A percentile compares a stretch with the other conserved stretches of the same genome.
phyloP scores from a whole-genome alignment of 2,888 invertebrate genomes.

The Artemia sinica region DNA sequence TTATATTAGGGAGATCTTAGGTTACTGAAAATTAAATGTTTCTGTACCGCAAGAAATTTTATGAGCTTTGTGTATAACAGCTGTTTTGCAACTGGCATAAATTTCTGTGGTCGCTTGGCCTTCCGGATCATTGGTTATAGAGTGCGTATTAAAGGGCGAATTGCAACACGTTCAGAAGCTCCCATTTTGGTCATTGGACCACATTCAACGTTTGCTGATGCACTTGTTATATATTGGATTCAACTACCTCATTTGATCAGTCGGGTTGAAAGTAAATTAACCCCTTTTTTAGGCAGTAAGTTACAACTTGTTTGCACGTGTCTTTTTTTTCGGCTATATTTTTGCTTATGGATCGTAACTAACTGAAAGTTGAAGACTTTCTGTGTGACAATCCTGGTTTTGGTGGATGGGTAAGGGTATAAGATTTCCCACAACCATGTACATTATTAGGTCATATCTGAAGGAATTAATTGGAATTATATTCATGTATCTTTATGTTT shows the following conservation, averaged over 20 bases:
- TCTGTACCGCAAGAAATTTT: no score
- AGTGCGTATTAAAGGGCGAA: conserved; percentile 54
- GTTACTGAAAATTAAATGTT: no score
- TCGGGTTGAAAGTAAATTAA: conserved; percentile 54
- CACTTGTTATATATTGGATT: conserved; percentile 38
- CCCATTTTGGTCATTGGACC: conserved; percentile 73
- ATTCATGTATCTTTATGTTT: no score
- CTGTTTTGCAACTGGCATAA: conserved; percentile 11
- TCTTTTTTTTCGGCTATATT: no score
- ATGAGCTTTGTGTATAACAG: conserved; percentile 13
- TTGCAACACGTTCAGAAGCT: conserved; percentile 47
- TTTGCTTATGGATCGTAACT: no score
- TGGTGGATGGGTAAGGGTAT: no score
- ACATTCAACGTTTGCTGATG: conserved; percentile 80
- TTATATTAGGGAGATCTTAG: no score
- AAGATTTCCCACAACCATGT: no score
- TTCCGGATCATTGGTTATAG: conserved; percentile 33
- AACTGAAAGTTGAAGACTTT: no score
- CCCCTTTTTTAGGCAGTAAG: conserved; percentile 76
- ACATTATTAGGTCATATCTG: no score
- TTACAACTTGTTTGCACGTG: conserved; percentile 21
- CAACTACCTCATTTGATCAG: conserved; percentile 60
- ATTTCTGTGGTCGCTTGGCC: conserved; percentile 17
- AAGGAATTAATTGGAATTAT: no score
- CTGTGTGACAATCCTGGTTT: no score